phyloP scores from a whole-genome alignment of 2,113 vertebrate genomes.

The Rattus rattus region DNA sequence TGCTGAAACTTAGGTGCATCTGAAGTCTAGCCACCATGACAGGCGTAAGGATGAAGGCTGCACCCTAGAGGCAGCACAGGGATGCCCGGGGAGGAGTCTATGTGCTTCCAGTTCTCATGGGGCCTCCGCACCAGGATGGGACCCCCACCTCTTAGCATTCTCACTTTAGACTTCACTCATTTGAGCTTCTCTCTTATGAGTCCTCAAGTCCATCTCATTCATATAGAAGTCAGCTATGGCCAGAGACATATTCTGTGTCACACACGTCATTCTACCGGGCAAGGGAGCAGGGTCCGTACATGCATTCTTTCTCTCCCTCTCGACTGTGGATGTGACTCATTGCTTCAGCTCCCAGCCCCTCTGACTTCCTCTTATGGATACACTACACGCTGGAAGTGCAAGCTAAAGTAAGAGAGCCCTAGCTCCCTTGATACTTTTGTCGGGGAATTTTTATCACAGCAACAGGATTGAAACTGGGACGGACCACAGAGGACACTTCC shows the following conservation, averaged over 20 bases:
- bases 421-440: not conserved
- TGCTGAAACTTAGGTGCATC: not conserved
- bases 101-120: too few relatives aligned
- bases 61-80: not conserved
- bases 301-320: not conserved
- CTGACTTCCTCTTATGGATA: not conserved
- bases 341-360: not conserved
- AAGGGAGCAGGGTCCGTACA: not conserved
- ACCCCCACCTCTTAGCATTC: not conserved
- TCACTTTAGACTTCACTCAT: not conserved
- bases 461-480: not conserved
- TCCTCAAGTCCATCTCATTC: not conserved
- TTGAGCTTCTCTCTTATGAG: not conserved
- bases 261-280: not conserved
- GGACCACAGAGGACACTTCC: not conserved
- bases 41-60: not conserved
- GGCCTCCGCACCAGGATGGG: not conserved
- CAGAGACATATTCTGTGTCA: too few relatives aligned
- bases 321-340: not conserved
- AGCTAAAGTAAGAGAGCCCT: not conserved
- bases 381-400: too few relatives aligned
- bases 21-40: not conserved
- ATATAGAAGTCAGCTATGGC: not conserved
- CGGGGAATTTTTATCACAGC: not conserved
- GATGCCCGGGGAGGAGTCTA: not conserved